Evolutionary conservation across 2,113 vertebrate genomes (phyloP).

Genomic region (Pampusana beccarii): DNA sequence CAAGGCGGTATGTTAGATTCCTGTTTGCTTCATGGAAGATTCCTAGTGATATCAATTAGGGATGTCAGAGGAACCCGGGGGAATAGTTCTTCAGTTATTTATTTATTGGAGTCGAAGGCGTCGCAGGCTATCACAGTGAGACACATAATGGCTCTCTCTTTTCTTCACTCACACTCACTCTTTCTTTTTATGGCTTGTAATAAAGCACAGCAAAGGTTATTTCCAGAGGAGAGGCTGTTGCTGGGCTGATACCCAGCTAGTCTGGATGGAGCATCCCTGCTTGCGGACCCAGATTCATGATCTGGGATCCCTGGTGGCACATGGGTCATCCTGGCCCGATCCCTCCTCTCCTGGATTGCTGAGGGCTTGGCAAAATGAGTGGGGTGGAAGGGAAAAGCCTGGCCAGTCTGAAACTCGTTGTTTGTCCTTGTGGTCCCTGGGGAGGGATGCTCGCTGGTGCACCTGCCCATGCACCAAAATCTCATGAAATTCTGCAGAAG

Average conservation of each 20-base stretch:
- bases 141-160: constrained; percentile 11
- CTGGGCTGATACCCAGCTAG: background rate
- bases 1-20: constrained; percentile 69
- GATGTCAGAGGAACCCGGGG: constrained; percentile 46
- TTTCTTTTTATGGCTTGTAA: constrained; percentile 7
- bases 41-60: constrained; percentile 70
- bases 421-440: no score
- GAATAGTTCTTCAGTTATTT: constrained; percentile 58
- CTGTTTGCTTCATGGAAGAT: constrained; percentile 66
- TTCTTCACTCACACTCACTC: constrained; percentile 4
- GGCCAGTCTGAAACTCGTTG: fast-evolving
- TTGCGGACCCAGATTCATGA: no score
- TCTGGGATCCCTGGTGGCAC: fast-evolving
- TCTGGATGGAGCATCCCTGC: background rate
- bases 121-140: background rate
- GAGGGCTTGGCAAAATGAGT: background rate
- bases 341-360: background rate
- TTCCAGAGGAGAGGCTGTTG: background rate
- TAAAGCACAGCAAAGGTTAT: constrained; percentile 26
- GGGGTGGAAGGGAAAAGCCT: background rate
- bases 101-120: constrained; percentile 30
- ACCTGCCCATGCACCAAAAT: fast-evolving
- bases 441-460: background rate
- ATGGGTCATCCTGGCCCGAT: background rate
- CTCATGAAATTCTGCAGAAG: fast-evolving